A percentile compares a stretch with the other conserved stretches of the same genome.
These are phyloP conservation scores for Sarcophaga caerulescens DNA, from an alignment of 2,888 invertebrate species.

Conservation along the genomic window DNA sequence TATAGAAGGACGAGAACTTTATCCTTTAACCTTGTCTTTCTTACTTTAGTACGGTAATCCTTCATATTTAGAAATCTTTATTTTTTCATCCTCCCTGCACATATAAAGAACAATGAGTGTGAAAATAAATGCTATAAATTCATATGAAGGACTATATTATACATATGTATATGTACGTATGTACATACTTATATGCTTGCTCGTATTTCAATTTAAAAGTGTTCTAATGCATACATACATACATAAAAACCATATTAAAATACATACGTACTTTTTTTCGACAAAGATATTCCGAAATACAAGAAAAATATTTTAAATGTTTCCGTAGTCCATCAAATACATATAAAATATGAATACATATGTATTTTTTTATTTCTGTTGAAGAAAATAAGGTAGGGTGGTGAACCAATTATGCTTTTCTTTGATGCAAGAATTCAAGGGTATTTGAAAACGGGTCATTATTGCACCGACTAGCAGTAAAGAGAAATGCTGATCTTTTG, in stretches of 20 bases:
- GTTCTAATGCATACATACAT: background rate
- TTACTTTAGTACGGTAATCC: no score
- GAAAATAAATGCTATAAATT: no score
- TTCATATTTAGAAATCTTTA: no score
- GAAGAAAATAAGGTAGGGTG: background rate
- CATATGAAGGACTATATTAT: no score
- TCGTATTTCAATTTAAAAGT: background rate
- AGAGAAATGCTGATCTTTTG: background rate
- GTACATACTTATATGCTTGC: background rate
- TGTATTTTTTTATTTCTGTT: background rate
- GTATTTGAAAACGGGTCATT: constrained; percentile 15
- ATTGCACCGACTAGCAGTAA: background rate
- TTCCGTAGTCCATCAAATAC: constrained; percentile 39
- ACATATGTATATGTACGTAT: background rate
- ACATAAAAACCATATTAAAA: no score
- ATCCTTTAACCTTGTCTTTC: no score
- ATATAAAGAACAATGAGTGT: no score
- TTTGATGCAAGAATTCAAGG: constrained; percentile 36
- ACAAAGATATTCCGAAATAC: no score
- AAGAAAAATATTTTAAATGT: constrained; percentile 14
- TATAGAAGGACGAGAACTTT: no score
- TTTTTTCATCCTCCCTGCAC: no score
- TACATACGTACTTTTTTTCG: no score
- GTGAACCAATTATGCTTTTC: constrained; percentile 35
- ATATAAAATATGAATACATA: background rate